phyloP scores from a whole-genome alignment of 2,113 vertebrate species.

The Apistogramma diplotaenia region DNA sequence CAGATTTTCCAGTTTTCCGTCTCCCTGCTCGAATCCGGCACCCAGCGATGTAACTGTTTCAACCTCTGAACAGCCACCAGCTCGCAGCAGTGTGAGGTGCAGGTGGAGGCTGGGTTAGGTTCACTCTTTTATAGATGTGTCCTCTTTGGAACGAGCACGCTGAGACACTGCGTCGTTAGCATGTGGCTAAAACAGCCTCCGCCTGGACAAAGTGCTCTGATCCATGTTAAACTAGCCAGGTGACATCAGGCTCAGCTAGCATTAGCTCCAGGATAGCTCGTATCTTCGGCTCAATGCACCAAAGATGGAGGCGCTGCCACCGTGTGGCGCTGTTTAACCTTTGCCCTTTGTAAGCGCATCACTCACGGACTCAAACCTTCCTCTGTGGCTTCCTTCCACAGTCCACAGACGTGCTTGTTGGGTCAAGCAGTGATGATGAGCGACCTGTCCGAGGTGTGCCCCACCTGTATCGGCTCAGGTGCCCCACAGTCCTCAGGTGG shows the following conservation, averaged over 20 bases:
- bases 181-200: fast-evolving
- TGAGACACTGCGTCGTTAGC: neutral
- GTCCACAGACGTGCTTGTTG: neutral
- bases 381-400: neutral
- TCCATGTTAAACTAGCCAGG: neutral
- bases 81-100: neutral
- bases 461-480: neutral
- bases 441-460: no score
- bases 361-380: neutral
- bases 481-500: neutral
- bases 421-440: neutral
- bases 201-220: fast-evolving
- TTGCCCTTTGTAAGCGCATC: neutral
- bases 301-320: no score
- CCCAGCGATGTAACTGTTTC: neutral
- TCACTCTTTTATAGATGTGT: neutral
- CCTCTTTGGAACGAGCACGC: neutral
- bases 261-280: no score
- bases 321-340: neutral
- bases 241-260: no score
- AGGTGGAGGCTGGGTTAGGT: neutral
- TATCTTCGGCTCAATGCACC: no score
- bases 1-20: neutral
- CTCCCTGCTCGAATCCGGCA: neutral
- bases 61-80: neutral